Evolutionary conservation across 2,888 invertebrate species (phyloP).

Genomic region (Dasysyrphus albostriatus): DNA sequence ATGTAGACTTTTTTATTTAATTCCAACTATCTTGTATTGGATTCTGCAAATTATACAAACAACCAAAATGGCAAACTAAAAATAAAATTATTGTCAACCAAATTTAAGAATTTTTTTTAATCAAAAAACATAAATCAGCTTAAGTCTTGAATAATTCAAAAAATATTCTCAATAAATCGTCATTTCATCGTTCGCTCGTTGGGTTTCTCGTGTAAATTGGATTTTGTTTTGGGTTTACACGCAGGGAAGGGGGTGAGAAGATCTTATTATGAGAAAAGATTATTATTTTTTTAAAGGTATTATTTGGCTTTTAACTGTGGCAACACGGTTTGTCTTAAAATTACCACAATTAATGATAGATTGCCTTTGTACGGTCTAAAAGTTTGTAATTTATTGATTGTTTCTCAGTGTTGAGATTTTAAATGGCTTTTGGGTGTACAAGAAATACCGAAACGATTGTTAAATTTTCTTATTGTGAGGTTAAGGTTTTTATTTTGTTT

Average conservation of each 20-base stretch:
- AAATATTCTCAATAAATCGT: conserved; percentile 66
- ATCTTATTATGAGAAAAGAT: conserved; percentile 23
- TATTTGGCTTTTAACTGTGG: conserved; percentile 40
- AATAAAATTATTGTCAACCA: conserved; percentile 35
- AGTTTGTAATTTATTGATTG: conserved; percentile 67
- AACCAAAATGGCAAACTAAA: conserved; percentile 24
- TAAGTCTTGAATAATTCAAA: conserved; percentile 69
- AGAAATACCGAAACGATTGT: conserved; percentile 60
- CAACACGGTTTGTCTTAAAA: conserved; percentile 41
- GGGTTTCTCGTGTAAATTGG: conserved; percentile 59
- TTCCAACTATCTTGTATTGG: neutral
- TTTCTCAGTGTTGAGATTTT: conserved; percentile 26
- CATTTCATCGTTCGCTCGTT: conserved; percentile 23
- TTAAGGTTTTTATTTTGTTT: conserved; percentile 24
- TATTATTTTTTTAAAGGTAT: neutral
- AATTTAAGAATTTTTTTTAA: conserved; percentile 29
- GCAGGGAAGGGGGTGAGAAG: neutral
- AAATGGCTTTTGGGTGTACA: conserved; percentile 70
- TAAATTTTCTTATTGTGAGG: conserved; percentile 42
- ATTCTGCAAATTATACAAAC: too few species aligned
- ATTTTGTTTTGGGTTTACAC: conserved; percentile 11
- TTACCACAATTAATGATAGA: conserved; percentile 74
- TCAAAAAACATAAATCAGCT: conserved; percentile 66
- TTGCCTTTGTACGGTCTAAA: conserved; percentile 51
- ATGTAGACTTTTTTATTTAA: neutral